phyloP scores from a whole-genome alignment of 1,140 invertebrate species.

The Conopomorpha cramerella region DNA sequence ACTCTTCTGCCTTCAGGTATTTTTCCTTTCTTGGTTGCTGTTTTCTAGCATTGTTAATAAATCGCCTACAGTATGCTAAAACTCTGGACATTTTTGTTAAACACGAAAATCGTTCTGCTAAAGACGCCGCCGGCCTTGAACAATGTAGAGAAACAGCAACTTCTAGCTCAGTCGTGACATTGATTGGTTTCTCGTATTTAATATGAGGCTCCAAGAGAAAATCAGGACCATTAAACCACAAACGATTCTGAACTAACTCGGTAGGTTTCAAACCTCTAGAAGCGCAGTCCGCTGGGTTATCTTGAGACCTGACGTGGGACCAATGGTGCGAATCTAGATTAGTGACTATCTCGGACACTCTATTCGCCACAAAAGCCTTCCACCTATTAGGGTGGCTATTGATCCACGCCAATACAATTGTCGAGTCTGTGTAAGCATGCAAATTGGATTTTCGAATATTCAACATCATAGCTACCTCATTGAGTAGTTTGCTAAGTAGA shows the following conservation, averaged over 20 bases:
- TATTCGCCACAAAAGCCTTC: slow-evolving; percentile 9
- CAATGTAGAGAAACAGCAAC: background rate
- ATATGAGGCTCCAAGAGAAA: background rate
- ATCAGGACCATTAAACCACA: slow-evolving; percentile 17
- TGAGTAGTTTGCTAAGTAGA: too few relatives aligned
- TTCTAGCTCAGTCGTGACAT: background rate
- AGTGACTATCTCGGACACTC: slow-evolving; percentile 23
- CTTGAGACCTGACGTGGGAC: slow-evolving; percentile 25
- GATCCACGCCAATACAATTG: slow-evolving; percentile 27
- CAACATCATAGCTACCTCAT: too few relatives aligned
- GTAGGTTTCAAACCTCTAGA: slow-evolving; percentile 23
- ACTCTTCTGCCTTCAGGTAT: background rate
- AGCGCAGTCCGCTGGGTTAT: slow-evolving; percentile 40
- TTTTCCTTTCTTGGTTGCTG: background rate
- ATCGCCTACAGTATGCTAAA: slow-evolving; percentile 1
- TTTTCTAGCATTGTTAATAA: background rate
- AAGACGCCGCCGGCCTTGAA: background rate
- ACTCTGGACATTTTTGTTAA: background rate
- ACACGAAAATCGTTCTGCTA: slow-evolving; percentile 2
- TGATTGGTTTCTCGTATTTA: background rate
- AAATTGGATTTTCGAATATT: too few relatives aligned
- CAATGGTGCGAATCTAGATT: slow-evolving; percentile 16
- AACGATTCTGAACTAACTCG: slow-evolving; percentile 6
- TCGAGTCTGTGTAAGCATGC: slow-evolving; percentile 32
- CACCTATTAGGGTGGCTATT: slow-evolving; percentile 11